These are phyloP conservation scores for Frankliniella intonsa DNA, from an alignment of 2,888 invertebrate genomes.

Conservation along the genomic window DNA sequence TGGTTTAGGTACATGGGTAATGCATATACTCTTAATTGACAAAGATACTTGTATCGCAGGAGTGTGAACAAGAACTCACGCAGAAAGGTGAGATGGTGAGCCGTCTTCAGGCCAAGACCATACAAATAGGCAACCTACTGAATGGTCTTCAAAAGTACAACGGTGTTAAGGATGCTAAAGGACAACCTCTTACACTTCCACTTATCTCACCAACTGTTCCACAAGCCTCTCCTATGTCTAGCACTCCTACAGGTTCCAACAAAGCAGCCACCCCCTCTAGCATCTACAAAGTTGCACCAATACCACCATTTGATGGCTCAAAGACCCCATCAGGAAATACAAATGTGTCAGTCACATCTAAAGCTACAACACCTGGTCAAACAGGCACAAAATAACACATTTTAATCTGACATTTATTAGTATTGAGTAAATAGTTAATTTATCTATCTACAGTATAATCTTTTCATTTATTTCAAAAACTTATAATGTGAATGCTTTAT, in stretches of 20 bases:
- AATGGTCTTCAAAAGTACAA: slow-evolving; percentile 85
- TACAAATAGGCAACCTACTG: slow-evolving; percentile 90
- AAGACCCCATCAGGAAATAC: slow-evolving; percentile 52
- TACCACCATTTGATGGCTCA: slow-evolving; percentile 45
- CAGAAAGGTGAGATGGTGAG: slow-evolving; percentile 95
- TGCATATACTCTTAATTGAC: neutral
- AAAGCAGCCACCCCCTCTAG: slow-evolving; percentile 41
- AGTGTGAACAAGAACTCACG: slow-evolving; percentile 91
- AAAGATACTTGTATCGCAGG: slow-evolving; percentile 56
- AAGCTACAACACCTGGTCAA: slow-evolving; percentile 54
- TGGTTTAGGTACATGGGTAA: too few species aligned
- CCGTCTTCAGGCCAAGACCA: slow-evolving; percentile 90
- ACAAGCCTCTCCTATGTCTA: slow-evolving; percentile 40
- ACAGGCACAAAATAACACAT: slow-evolving; percentile 31
- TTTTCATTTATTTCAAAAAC: too few species aligned
- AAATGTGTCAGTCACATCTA: slow-evolving; percentile 51
- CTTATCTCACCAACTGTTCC: slow-evolving; percentile 28
- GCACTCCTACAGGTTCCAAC: slow-evolving; percentile 51
- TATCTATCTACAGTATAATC: too few species aligned
- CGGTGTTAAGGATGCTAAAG: slow-evolving; percentile 56
- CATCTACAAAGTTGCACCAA: slow-evolving; percentile 45
- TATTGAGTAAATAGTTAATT: too few species aligned
- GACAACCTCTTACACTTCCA: slow-evolving; percentile 1
- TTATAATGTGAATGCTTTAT: too few species aligned
- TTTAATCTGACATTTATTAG: too few species aligned